Percentiles rank a stretch among this genome's conserved stretches.
These are phyloP conservation scores for Syngnathoides biaculeatus DNA, from an alignment of 2,113 vertebrate species.

Conservation along the genomic window DNA sequence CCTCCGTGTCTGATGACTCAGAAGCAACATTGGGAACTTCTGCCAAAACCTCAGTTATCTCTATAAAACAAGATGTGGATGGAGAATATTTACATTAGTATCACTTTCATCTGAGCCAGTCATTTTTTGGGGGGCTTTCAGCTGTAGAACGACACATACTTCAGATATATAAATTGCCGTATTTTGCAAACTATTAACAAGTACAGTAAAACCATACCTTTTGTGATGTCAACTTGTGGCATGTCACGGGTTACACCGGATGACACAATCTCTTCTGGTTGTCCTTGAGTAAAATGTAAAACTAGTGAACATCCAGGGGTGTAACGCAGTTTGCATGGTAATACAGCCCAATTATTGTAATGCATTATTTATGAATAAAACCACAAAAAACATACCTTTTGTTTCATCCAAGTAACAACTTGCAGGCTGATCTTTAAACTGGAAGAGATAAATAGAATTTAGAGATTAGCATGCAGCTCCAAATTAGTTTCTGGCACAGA, in stretches of 20 bases:
- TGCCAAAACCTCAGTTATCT: background rate
- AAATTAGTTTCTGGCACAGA: no score
- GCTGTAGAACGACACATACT: background rate
- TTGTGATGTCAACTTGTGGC: background rate
- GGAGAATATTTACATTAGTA: background rate
- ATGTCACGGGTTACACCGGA: background rate
- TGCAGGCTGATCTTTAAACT: constrained; percentile 10
- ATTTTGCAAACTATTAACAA: background rate
- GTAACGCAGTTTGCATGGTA: background rate
- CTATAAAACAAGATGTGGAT: background rate
- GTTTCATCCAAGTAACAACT: background rate
- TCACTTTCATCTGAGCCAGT: no score
- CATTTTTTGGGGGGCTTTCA: background rate
- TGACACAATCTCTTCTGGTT: background rate
- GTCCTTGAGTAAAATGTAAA: constrained; percentile 16
- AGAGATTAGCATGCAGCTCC: background rate
- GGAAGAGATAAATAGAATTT: constrained; percentile 2
- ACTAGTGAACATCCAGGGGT: constrained; percentile 16
- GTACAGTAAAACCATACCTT: constrained; percentile 8
- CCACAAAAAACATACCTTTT: constrained; percentile 28
- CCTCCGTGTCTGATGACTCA: constrained; percentile 1
- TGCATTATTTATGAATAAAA: background rate
- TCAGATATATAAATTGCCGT: background rate
- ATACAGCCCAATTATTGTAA: background rate
- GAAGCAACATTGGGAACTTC: background rate